A percentile compares a stretch with the other conserved stretches of the same genome.
Conservation (phyloP, 2,113 vertebrate genomes). For the Clinocottus analis region DNA sequence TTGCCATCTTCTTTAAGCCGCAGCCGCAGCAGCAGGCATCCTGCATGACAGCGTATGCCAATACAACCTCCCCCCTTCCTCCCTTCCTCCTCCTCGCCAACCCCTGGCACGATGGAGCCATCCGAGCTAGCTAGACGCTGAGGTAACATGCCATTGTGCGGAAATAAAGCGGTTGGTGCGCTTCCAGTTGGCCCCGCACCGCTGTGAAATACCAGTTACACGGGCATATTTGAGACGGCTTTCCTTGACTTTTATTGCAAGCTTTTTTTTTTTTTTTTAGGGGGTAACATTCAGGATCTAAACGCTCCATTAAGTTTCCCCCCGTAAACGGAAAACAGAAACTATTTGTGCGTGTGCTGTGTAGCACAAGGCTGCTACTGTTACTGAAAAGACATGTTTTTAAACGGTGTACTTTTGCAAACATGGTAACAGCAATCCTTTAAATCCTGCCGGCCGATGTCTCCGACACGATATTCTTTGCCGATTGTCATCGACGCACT, state of each 20-base stretch:
- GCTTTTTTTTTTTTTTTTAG: no score
- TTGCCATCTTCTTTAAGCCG: background rate
- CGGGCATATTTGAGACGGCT: slow-evolving; percentile 40
- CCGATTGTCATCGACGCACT: background rate
- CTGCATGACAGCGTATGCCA: slow-evolving; percentile 25
- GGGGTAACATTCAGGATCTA: slow-evolving; percentile 44
- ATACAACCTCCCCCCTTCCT: slow-evolving; percentile 19
- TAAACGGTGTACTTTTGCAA: background rate
- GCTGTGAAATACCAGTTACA: slow-evolving; percentile 62
- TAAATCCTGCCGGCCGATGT: background rate
- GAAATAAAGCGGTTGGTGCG: slow-evolving; percentile 56
- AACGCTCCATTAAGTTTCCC: slow-evolving; percentile 41
- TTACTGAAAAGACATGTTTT: background rate
- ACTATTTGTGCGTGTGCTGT: slow-evolving; percentile 23
- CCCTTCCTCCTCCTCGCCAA: slow-evolving; percentile 5
- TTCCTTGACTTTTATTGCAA: slow-evolving; percentile 30
- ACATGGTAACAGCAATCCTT: background rate
- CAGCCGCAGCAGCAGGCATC: slow-evolving; percentile 15
- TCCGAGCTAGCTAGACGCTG: slow-evolving; percentile 63
- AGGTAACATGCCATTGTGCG: slow-evolving; percentile 59
- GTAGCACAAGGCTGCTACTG: slow-evolving; percentile 2
- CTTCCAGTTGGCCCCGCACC: slow-evolving; percentile 47
- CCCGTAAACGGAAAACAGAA: slow-evolving; percentile 18
- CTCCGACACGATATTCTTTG: background rate
- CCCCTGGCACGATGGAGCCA: slow-evolving; percentile 44